These are phyloP conservation scores for Coleophora flavipennella DNA, from an alignment of 2,888 invertebrate species.

Conservation along the genomic window DNA sequence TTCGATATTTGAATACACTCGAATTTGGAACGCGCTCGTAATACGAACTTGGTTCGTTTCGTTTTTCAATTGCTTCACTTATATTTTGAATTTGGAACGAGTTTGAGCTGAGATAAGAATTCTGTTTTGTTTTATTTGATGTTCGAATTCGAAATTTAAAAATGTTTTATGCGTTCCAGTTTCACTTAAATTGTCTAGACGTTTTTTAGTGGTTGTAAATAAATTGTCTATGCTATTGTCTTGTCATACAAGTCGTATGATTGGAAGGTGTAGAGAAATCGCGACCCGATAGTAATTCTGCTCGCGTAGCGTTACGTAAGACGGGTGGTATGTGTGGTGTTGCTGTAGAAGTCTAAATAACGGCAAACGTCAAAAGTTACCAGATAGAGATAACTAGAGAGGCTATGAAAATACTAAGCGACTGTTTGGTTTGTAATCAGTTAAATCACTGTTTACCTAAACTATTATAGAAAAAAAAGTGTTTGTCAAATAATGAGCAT, in stretches of 20 bases:
- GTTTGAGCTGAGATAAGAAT: constrained; percentile 41
- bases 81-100: constrained; percentile 68
- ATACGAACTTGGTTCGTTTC: constrained; percentile 65
- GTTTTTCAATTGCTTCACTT: constrained; percentile 70
- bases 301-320: constrained; percentile 61
- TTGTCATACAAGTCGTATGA: constrained; percentile 28
- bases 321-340: constrained; percentile 19
- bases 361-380: not conserved
- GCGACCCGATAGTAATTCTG: constrained; percentile 52
- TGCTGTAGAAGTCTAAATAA: too few relatives aligned
- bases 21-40: constrained; percentile 66
- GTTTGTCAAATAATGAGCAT: too few relatives aligned
- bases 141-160: constrained; percentile 32
- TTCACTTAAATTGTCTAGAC: constrained; percentile 7
- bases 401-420: too few relatives aligned
- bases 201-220: constrained; percentile 17
- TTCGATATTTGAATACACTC: constrained; percentile 69
- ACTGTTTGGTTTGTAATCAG: too few relatives aligned
- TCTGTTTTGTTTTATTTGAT: constrained; percentile 26
- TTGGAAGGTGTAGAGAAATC: constrained; percentile 57
- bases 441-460: too few relatives aligned
- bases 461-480: too few relatives aligned
- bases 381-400: too few relatives aligned
- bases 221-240: constrained; percentile 38
- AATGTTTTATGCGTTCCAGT: constrained; percentile 20